A percentile compares a stretch with the other conserved stretches of the same genome.
Conservation (phyloP, 2,113 vertebrate genomes). For the Podarcis muralis region DNA sequence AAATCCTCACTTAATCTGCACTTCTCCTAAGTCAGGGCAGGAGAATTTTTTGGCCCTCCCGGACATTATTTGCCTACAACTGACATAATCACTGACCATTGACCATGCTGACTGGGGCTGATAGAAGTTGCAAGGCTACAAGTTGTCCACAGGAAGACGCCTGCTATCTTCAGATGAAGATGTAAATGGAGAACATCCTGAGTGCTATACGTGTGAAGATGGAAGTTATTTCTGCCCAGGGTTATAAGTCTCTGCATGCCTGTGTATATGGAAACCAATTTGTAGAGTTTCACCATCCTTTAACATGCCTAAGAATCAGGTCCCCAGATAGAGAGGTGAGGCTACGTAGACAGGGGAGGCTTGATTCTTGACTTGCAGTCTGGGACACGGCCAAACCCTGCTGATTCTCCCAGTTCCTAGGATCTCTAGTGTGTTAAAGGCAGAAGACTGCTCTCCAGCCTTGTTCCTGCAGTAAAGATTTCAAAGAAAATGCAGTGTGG, state of each 20-base stretch:
- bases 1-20: background rate
- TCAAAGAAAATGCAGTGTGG: background rate
- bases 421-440: background rate
- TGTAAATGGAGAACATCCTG: background rate
- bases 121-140: no score
- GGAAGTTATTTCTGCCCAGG: background rate
- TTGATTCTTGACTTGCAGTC: background rate
- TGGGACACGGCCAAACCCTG: background rate
- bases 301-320: background rate
- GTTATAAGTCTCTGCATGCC: background rate
- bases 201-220: background rate
- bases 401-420: background rate
- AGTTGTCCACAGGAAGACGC: no score
- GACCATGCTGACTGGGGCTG: no score
- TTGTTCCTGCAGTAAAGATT: no score
- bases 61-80: no score
- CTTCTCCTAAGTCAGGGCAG: background rate
- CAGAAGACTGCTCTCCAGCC: background rate
- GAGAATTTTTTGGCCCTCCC: background rate
- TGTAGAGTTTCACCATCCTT: background rate
- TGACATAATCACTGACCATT: no score
- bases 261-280: background rate
- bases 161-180: background rate
- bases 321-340: background rate
- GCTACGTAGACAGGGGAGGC: background rate